Conservation (phyloP, 2,113 vertebrate genomes). For the Macrotus californicus region DNA sequence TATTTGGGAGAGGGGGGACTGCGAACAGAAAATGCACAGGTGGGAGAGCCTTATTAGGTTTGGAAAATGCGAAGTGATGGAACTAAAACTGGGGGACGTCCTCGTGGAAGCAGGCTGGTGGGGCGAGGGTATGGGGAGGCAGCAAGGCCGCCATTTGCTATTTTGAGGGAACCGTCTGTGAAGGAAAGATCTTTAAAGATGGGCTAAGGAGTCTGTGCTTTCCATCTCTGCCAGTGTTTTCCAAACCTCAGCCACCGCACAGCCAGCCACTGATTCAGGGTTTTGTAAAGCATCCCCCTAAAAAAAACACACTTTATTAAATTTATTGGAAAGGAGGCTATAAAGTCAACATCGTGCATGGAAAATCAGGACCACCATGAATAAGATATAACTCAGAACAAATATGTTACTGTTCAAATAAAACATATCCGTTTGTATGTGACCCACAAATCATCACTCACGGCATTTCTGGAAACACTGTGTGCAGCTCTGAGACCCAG, state of each 20-base stretch:
- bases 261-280: background rate
- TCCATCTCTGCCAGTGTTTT: background rate
- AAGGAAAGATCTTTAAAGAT: background rate
- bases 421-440: background rate
- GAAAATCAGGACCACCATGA: background rate
- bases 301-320: background rate
- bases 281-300: background rate
- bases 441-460: background rate
- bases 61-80: background rate
- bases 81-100: background rate
- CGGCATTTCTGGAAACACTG: rapidly evolving
- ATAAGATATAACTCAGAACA: background rate
- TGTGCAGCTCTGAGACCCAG: background rate
- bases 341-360: background rate
- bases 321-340: background rate
- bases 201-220: background rate
- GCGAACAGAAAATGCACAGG: background rate
- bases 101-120: background rate
- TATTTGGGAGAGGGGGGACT: background rate
- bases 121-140: rapidly evolving
- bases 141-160: background rate
- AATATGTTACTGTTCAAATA: background rate
- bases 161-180: background rate
- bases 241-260: background rate
- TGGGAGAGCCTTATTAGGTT: background rate